Evolutionary conservation across 2,797 vertebrate genomes (phyloP), one percentile per base, ranked within the genome.

Genomic region (Lophura swinhoii): DNA sequence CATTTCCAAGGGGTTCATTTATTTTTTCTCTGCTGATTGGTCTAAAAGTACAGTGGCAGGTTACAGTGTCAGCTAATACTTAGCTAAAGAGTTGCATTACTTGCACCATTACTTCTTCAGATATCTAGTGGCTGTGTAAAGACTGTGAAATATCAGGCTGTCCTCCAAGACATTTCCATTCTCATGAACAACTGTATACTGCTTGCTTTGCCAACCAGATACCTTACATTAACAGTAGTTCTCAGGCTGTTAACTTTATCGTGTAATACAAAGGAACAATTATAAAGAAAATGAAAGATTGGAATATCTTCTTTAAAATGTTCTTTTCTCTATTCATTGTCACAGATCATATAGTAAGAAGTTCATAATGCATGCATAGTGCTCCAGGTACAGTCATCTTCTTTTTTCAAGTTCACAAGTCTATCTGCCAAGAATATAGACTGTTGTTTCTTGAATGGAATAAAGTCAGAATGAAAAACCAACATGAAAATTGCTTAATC

Each of bases 1-100:
- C 16, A 0, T 56, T 85, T 69, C 48, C 0, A 0, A 12, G 56
- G 29, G 29, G 14, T 43, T 82, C 4, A 5, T 11, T 12, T 33
- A 59, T 63, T 69, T 56, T 49, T 49, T 21, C 28, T 70, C 9
- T 11, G 48, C 29, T 87, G 26, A 16, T 43, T 67, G 41, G 17
- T 28, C 17, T 4, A 46, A 71, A 66, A 82, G 48, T 29, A 16
- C 59, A 63, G 37, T 43, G 22, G n/a, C 23, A 10, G 21, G 46
- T 33, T 68, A 43, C 51, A 75, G 56, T 49, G 14, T 62, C 69
- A 70, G 60, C 35, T 51, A 29, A 49, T 21, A 14, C 31, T 69
- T 83, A 17, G n/a, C 39, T 70, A 11, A 29, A 29, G 49, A 29
- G 18, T 58, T 43, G 17, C 37, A 12, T 58, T 46, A 35, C 15